A percentile compares a stretch with the other conserved stretches of the same genome.
These are phyloP conservation scores for Alectura lathami DNA, from an alignment of 2,113 vertebrate genomes.

Conservation along the genomic window DNA sequence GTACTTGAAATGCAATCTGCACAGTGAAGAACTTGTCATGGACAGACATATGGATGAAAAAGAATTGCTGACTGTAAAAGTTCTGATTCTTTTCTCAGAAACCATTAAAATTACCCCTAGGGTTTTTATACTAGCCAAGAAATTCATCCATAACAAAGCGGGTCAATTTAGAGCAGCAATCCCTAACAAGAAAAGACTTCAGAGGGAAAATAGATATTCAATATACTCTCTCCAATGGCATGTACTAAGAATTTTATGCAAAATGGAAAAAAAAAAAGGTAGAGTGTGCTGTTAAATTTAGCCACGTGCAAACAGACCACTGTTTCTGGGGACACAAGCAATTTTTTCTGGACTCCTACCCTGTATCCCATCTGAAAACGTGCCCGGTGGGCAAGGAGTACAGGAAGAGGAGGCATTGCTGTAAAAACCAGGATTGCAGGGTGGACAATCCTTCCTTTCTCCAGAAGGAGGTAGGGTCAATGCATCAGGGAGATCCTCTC, in stretches of 20 bases:
- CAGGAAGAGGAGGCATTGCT: constrained; percentile 91
- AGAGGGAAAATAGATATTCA: not conserved
- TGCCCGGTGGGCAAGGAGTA: constrained; percentile 88
- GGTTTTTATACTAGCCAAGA: not conserved
- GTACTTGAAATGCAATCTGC: not conserved
- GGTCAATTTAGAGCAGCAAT: not conserved
- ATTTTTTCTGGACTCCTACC: constrained; percentile 71
- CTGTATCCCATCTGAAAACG: constrained; percentile 88
- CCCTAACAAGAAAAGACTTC: not conserved
- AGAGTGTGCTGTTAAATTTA: too few relatives aligned
- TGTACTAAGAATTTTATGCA: not conserved
- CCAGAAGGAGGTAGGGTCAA: constrained; percentile 87
- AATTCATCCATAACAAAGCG: not conserved
- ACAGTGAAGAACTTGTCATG: not conserved
- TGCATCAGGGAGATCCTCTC: constrained; percentile 81
- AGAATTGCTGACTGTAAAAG: not conserved
- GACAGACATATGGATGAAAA: not conserved
- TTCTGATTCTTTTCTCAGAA: not conserved
- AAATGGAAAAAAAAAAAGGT: too few relatives aligned
- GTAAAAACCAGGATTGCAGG: constrained; percentile 97
- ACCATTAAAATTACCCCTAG: not conserved
- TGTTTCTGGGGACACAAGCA: not conserved
- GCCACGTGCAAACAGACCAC: not conserved
- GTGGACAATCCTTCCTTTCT: constrained; percentile 90
- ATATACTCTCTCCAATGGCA: not conserved